A percentile compares a stretch with the other conserved stretches of the same genome.
Conservation (phyloP, 1,140 invertebrate genomes). For the Zaprionus nigranus region DNA sequence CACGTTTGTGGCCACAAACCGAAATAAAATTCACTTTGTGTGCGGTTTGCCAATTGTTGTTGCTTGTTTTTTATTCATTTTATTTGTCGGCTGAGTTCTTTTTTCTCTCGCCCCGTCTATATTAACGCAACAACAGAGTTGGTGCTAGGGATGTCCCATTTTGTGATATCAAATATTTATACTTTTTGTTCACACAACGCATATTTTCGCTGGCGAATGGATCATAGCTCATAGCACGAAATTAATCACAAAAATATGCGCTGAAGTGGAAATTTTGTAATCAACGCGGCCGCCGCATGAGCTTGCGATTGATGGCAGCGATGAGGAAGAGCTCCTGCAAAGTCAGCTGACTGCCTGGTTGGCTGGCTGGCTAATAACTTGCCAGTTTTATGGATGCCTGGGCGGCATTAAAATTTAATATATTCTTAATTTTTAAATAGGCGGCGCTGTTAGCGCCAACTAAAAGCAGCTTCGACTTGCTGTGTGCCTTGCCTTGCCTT, state of each 20-base stretch:
- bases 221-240: constrained; percentile 38
- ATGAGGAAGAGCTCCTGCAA: not conserved
- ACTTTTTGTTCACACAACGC: constrained; percentile 35
- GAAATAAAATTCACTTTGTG: constrained; percentile 79
- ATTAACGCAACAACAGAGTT: constrained; percentile 17
- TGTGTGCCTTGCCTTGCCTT: not conserved
- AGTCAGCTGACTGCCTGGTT: constrained; percentile 2
- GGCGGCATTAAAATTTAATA: constrained; percentile 69
- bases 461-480: constrained; percentile 25
- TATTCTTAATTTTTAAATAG: constrained; percentile 81
- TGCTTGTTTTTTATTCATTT: constrained; percentile 51
- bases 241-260: constrained; percentile 77
- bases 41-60: constrained; percentile 63
- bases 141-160: not conserved
- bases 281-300: constrained; percentile 47
- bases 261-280: constrained; percentile 73
- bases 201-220: constrained; percentile 35
- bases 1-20: constrained; percentile 79
- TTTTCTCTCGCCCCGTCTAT: constrained; percentile 3
- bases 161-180: constrained; percentile 66
- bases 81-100: constrained; percentile 31
- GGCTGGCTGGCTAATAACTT: constrained; percentile 67
- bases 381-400: constrained; percentile 44
- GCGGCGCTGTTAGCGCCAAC: constrained; percentile 42
- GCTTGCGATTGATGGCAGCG: constrained; percentile 49